These are phyloP conservation scores for Erebia aethiops DNA, from an alignment of 2,888 invertebrate species.

Conservation along the genomic window DNA sequence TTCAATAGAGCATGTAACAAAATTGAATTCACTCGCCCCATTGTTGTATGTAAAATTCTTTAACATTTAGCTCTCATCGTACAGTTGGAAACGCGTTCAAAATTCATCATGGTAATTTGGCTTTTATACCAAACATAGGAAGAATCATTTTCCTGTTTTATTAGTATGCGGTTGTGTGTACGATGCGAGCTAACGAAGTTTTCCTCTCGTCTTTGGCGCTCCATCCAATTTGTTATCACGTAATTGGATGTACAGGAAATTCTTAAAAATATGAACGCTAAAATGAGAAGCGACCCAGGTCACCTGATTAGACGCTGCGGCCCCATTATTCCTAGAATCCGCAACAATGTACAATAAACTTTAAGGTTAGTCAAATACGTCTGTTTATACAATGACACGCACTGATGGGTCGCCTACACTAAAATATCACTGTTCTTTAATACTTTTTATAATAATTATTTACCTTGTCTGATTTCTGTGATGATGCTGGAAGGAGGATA, in stretches of 20 bases:
- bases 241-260: slow-evolving; percentile 31
- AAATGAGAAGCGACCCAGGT: slow-evolving; percentile 20
- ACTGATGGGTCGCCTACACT: too few species aligned
- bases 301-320: background rate
- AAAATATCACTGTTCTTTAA: too few species aligned
- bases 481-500: too few species aligned
- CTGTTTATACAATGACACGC: too few species aligned
- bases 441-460: too few species aligned
- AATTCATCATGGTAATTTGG: slow-evolving; percentile 2
- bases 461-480: too few species aligned
- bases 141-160: background rate
- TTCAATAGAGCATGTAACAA: slow-evolving; percentile 32
- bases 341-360: too few species aligned
- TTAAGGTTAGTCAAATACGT: too few species aligned
- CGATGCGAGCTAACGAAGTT: slow-evolving; percentile 32
- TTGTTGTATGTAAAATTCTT: slow-evolving; percentile 38
- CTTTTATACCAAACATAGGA: background rate
- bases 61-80: slow-evolving; percentile 27
- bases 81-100: slow-evolving; percentile 6
- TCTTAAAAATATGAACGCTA: slow-evolving; percentile 22
- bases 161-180: slow-evolving; percentile 14
- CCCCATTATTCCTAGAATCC: too few species aligned
- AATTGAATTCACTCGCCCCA: slow-evolving; percentile 35
- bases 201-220: slow-evolving; percentile 29
- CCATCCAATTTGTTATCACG: slow-evolving; percentile 40